Conservation (phyloP, 2,888 invertebrate genomes). For the Timema podura region DNA sequence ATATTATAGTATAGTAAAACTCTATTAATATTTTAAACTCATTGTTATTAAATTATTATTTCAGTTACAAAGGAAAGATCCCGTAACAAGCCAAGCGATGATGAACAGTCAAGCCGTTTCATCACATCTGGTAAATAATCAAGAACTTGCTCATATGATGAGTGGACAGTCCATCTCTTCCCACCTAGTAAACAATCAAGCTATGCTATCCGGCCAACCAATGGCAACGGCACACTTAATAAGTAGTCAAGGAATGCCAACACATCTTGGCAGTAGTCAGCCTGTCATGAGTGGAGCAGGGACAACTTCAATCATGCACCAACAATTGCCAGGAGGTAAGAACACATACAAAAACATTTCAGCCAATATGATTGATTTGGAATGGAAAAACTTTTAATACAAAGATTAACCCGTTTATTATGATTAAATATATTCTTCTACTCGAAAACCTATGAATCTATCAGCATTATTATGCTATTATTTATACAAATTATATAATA, state of each 20-base stretch:
- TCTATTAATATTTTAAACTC: too few species aligned
- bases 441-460: too few species aligned
- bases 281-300: slow-evolving; percentile 17
- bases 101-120: slow-evolving; percentile 20
- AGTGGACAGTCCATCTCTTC: background rate
- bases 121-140: slow-evolving; percentile 14
- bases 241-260: slow-evolving; percentile 12
- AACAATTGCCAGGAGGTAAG: slow-evolving; percentile 29
- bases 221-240: slow-evolving; percentile 13
- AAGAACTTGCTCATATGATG: slow-evolving; percentile 17
- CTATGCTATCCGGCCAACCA: slow-evolving; percentile 7
- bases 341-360: too few species aligned
- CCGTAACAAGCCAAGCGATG: slow-evolving; percentile 21
- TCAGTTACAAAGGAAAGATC: slow-evolving; percentile 27
- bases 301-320: background rate
- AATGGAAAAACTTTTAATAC: too few species aligned
- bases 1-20: too few species aligned
- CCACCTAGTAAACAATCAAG: slow-evolving; percentile 17
- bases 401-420: too few species aligned
- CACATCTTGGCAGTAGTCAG: slow-evolving; percentile 27
- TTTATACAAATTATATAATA: too few species aligned
- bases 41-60: slow-evolving; percentile 10
- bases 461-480: too few species aligned
- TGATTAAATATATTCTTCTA: too few species aligned
- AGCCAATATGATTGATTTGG: too few species aligned